Conservation (phyloP, 2,888 invertebrate species). For the Drosophila meridionalis region DNA sequence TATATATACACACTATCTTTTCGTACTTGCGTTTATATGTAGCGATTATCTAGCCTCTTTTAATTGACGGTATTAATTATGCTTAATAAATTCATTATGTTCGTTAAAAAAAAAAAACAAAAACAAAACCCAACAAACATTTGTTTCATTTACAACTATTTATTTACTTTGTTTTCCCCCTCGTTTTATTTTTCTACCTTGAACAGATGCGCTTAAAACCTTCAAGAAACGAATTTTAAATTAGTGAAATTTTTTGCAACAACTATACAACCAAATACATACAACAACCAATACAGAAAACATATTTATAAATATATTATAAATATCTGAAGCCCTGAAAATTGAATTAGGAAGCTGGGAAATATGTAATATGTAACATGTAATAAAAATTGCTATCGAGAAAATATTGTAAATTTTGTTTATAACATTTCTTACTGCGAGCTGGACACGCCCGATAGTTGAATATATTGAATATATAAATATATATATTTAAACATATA, state of each 20-base stretch:
- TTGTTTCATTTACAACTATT: slow-evolving; percentile 54
- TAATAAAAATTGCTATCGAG: slow-evolving; percentile 20
- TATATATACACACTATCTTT: slow-evolving; percentile 55
- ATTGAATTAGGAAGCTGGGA: slow-evolving; percentile 26
- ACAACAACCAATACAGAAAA: slow-evolving; percentile 29
- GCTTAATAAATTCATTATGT: slow-evolving; percentile 77
- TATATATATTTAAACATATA: slow-evolving; percentile 1
- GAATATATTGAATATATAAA: slow-evolving; percentile 12
- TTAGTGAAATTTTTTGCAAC: slow-evolving; percentile 83
- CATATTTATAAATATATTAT: background rate
- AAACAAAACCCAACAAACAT: slow-evolving; percentile 35
- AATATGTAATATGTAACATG: slow-evolving; percentile 13
- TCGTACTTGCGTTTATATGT: slow-evolving; percentile 65
- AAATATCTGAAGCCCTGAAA: slow-evolving; percentile 26
- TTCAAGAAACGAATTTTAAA: slow-evolving; percentile 85
- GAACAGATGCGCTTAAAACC: slow-evolving; percentile 60
- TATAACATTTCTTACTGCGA: slow-evolving; percentile 43
- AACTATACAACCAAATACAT: slow-evolving; percentile 55
- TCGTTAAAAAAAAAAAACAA: slow-evolving; percentile 70
- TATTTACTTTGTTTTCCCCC: slow-evolving; percentile 4
- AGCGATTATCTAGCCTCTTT: slow-evolving; percentile 73
- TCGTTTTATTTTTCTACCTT: slow-evolving; percentile 18
- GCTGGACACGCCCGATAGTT: slow-evolving; percentile 16
- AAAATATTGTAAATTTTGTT: slow-evolving; percentile 64
- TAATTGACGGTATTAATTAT: slow-evolving; percentile 80